Evolutionary conservation across 2,113 vertebrate species (phyloP).

Genomic region (Isurus oxyrinchus): DNA sequence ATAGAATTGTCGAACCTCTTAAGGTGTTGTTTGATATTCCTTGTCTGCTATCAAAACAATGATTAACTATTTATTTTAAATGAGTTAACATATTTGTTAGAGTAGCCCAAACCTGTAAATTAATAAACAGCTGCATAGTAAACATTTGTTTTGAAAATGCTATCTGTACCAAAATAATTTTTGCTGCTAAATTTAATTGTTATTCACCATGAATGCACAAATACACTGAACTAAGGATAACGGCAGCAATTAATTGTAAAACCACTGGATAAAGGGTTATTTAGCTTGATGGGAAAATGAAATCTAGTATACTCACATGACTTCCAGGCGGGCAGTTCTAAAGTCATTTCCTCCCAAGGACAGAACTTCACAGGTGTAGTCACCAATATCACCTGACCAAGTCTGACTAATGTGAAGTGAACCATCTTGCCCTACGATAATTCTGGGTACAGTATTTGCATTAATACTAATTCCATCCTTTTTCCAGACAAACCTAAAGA

Average conservation of each 20-base stretch:
- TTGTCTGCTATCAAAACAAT: not conserved
- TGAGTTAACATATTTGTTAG: not conserved
- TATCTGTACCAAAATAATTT: no score
- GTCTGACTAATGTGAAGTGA: constrained; percentile 87
- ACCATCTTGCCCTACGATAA: constrained; percentile 67
- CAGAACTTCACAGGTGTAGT: constrained; percentile 80
- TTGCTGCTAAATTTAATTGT: not conserved
- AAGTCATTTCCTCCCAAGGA: constrained; percentile 83
- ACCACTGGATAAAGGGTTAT: not conserved
- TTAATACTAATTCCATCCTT: constrained; percentile 64
- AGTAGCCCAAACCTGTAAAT: not conserved
- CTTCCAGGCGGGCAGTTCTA: constrained; percentile 75
- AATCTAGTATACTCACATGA: constrained; percentile 74
- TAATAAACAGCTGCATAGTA: not conserved
- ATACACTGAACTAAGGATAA: not conserved
- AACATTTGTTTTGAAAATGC: not conserved
- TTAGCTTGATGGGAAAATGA: not conserved
- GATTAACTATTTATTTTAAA: not conserved
- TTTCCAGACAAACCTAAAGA: constrained; percentile 77
- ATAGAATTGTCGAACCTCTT: not conserved
- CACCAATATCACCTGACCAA: constrained; percentile 92
- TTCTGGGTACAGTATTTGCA: constrained; percentile 67
- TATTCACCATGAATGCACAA: not conserved
- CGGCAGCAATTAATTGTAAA: not conserved
- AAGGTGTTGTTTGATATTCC: not conserved